A percentile compares a stretch with the other conserved stretches of the same genome.
Conservation (phyloP, 2,113 vertebrate species). For the Bubalus kerabau region DNA sequence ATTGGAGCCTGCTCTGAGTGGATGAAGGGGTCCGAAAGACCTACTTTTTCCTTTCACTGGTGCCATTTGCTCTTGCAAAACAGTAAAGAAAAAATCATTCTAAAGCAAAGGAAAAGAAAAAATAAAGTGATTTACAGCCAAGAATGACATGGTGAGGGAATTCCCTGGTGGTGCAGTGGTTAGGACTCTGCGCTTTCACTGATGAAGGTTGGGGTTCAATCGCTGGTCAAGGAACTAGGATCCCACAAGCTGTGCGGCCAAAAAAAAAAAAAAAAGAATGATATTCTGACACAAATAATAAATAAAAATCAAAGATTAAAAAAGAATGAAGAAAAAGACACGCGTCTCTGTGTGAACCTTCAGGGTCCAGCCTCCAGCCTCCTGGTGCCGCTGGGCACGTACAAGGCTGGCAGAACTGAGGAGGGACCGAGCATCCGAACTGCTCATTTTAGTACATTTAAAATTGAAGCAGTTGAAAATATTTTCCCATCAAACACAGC, state of each 20-base stretch:
- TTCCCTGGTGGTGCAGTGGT: background rate
- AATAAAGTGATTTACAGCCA: background rate
- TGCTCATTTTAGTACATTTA: background rate
- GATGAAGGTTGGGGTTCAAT: background rate
- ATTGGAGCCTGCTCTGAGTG: background rate
- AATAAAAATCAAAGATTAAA: background rate
- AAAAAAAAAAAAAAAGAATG: background rate
- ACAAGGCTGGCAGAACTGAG: background rate
- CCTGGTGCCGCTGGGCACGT: background rate
- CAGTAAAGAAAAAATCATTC: background rate
- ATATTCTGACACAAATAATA: background rate
- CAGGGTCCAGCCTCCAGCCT: background rate
- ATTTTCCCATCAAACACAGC: background rate
- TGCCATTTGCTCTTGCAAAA: background rate
- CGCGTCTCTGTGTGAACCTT: background rate
- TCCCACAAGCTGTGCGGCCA: background rate
- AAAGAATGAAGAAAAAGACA: background rate
- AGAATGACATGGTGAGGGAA: background rate
- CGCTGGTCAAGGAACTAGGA: background rate
- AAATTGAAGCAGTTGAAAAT: background rate
- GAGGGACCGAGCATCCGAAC: background rate
- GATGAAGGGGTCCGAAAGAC: background rate
- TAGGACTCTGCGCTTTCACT: background rate
- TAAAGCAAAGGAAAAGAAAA: background rate
- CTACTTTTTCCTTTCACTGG: background rate